Conservation (phyloP, 1,140 invertebrate species). For the Epicauta chinensis region DNA sequence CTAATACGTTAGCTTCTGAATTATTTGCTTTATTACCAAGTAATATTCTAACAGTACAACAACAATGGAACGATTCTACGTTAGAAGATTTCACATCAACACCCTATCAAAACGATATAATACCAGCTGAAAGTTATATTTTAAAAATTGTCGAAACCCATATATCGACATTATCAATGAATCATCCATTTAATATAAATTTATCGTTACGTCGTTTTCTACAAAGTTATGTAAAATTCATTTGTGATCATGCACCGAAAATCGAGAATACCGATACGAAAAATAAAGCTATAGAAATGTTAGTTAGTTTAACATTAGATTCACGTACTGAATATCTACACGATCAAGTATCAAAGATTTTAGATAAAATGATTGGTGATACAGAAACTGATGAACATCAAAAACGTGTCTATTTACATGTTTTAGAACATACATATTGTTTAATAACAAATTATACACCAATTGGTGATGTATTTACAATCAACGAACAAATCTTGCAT, state of each 20-base stretch:
- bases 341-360: slow-evolving; percentile 53
- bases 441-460: slow-evolving; percentile 54
- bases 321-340: slow-evolving; percentile 67
- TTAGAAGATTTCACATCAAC: slow-evolving; percentile 40
- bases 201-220: slow-evolving; percentile 62
- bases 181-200: slow-evolving; percentile 56
- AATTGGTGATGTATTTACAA: slow-evolving; percentile 18
- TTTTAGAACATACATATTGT: slow-evolving; percentile 62
- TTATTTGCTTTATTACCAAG: slow-evolving; percentile 53
- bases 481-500: slow-evolving; percentile 63
- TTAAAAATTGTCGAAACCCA: slow-evolving; percentile 54
- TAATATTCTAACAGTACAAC: slow-evolving; percentile 51
- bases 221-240: slow-evolving; percentile 59
- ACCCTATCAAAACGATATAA: slow-evolving; percentile 68
- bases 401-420: slow-evolving; percentile 56
- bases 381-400: slow-evolving; percentile 56
- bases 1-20: slow-evolving; percentile 49
- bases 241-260: slow-evolving; percentile 60
- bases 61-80: slow-evolving; percentile 56
- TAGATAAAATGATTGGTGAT: slow-evolving; percentile 63
- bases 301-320: slow-evolving; percentile 70
- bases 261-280: slow-evolving; percentile 42
- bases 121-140: slow-evolving; percentile 76
- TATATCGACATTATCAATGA: slow-evolving; percentile 51
- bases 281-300: slow-evolving; percentile 47